These are phyloP conservation scores for Turnix velox DNA, from an alignment of 2,113 vertebrate species.

Conservation along the genomic window DNA sequence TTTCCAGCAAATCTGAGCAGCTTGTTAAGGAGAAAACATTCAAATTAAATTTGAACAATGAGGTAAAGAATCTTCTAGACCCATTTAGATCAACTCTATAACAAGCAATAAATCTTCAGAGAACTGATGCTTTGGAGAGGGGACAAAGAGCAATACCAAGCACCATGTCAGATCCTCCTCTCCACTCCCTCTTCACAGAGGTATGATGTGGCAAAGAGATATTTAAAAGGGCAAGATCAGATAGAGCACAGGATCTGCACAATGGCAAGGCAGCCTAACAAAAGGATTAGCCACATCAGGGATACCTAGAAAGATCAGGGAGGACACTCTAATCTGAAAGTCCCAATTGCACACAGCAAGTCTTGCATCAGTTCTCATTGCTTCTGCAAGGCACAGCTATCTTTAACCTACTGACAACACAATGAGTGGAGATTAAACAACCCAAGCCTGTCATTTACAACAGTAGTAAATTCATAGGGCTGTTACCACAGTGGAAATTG, in stretches of 20 bases:
- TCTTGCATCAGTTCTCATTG: conserved; percentile 1
- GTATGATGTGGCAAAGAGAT: not conserved
- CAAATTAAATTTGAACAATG: not conserved
- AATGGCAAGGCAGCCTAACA: not conserved
- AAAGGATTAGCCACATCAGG: not conserved
- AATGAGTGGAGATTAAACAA: conserved; percentile 19
- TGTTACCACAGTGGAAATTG: not conserved
- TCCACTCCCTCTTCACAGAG: not conserved
- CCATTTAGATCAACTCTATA: too few relatives aligned
- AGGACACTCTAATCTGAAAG: not conserved
- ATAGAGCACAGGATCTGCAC: not conserved
- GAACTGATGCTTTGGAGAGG: not conserved
- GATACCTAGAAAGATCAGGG: not conserved
- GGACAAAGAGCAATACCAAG: not conserved
- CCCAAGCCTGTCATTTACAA: not conserved
- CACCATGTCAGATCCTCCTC: not conserved
- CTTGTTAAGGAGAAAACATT: conserved; percentile 26
- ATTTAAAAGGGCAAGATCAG: not conserved
- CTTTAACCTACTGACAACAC: not conserved
- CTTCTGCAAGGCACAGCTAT: not conserved
- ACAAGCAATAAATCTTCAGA: not conserved
- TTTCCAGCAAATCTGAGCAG: conserved; percentile 73
- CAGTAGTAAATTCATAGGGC: conserved; percentile 15
- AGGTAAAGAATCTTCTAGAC: too few relatives aligned
- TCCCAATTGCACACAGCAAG: not conserved